Evolutionary conservation across 2,113 vertebrate species (phyloP).

Genomic region (Microcebus murinus): DNA sequence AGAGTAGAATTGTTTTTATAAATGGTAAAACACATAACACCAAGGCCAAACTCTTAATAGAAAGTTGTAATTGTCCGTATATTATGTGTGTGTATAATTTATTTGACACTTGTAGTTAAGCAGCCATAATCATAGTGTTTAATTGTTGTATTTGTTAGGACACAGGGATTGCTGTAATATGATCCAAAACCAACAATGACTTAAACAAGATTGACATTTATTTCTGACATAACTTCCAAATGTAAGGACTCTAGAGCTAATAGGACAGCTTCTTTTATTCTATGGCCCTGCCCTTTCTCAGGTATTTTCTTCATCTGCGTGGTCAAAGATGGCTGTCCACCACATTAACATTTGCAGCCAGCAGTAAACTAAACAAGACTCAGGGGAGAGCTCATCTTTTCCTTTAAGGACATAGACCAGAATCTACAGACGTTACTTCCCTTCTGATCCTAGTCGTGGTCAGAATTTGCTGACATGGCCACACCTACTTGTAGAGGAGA

Average conservation of each 20-base stretch:
- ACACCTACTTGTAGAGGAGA: background rate
- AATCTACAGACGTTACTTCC: background rate
- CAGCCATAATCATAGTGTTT: background rate
- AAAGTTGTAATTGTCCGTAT: background rate
- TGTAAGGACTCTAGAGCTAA: background rate
- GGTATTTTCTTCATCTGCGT: background rate
- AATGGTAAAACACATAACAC: background rate
- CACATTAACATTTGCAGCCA: background rate
- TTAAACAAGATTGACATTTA: background rate
- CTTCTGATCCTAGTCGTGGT: background rate
- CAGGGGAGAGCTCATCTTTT: background rate
- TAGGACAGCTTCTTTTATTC: background rate
- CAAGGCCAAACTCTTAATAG: background rate
- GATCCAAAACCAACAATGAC: background rate
- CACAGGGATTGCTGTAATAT: background rate
- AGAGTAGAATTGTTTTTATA: conserved; percentile 18
- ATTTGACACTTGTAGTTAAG: background rate
- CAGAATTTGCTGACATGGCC: background rate
- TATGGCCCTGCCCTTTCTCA: background rate
- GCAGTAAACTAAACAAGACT: background rate
- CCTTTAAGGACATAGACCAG: background rate
- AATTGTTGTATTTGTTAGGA: background rate
- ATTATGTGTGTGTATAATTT: background rate
- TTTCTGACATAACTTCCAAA: background rate
- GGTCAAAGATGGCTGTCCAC: background rate